Conservation (phyloP, 2,113 vertebrate species). For the Ictidomys tridecemlineatus region DNA sequence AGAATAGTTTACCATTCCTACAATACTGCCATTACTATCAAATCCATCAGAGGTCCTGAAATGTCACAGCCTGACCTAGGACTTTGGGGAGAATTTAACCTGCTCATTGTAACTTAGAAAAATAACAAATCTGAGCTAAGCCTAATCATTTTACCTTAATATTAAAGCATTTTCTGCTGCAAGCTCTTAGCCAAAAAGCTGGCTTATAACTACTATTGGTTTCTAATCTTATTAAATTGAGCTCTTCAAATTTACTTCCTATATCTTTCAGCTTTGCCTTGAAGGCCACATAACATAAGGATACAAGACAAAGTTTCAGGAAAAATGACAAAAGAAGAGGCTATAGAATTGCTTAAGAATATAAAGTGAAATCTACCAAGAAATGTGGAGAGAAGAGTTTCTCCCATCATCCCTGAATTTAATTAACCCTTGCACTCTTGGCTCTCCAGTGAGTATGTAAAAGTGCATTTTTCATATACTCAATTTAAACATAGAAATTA, state of each 20-base stretch:
- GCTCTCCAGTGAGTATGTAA: not conserved
- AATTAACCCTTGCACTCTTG: not conserved
- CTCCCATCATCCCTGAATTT: not conserved
- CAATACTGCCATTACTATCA: too few species aligned
- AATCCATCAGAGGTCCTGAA: not conserved
- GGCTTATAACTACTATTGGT: not conserved
- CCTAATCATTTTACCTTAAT: not conserved
- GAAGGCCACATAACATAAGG: not conserved
- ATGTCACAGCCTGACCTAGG: not conserved
- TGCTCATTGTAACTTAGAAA: not conserved
- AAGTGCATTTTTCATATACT: not conserved
- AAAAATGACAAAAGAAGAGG: not conserved
- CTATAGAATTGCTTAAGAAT: too few species aligned
- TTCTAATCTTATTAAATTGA: not conserved
- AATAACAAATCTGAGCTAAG: not conserved
- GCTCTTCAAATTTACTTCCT: not conserved
- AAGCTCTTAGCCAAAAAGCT: not conserved
- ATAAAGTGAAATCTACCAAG: not conserved
- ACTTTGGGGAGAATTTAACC: not conserved
- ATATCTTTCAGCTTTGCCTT: not conserved
- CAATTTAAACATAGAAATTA: not conserved
- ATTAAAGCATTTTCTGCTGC: not conserved
- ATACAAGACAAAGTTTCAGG: not conserved
- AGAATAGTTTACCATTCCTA: not conserved
- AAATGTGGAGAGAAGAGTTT: too few species aligned